Evolutionary conservation across 2,797 vertebrate species (phyloP), one percentile per base, ranked within the genome.

Genomic region (Characodon lateralis): DNA sequence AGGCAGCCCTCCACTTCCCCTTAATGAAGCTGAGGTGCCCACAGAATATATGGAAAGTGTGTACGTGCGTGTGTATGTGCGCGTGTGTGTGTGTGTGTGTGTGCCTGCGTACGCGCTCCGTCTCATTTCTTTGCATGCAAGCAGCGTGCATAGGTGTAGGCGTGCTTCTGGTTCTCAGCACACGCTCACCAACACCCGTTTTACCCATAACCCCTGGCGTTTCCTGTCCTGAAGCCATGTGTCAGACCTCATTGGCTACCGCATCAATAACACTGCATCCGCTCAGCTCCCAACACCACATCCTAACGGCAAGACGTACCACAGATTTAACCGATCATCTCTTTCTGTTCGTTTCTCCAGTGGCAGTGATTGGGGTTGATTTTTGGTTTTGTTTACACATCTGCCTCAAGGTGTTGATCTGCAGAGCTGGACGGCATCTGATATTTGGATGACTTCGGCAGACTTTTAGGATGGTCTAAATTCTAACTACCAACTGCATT

Each of bases 11-110:
- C 91, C 89, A 87, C 90, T 91, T 90, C 85, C 88, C 88, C 90
- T 89, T 95, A 95, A 94, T 94, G 91, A 95, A 93, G 90, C 88
- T 8, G 86, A 93, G 91, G 88, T 91, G 89, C 91, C 87, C 87
- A 76, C 86, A 78, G 78, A 93, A 88, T 88, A 91, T 85, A 91
- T 78, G 88, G 83, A 89, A 79, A 82, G 80, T 81, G 41, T 83
- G 78, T 56, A 14, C 63, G 66, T 77, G 77, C 58, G 63, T 68
- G 79, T 78, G 69, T 71, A 76, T 78, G 79, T 74, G 35, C 35
- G 35, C 58, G 79, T 78, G 69, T 71, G 77, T 63, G 66, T 77
- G 77, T 53, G 63, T 63, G 79, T 78, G 69, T 71, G 77, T 43
- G 78, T 76, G 84, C 70, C 66, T 35, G 2, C 81, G 28, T 79